Conservation (phyloP, 2,888 invertebrate genomes). For the Drosophila rellima region DNA sequence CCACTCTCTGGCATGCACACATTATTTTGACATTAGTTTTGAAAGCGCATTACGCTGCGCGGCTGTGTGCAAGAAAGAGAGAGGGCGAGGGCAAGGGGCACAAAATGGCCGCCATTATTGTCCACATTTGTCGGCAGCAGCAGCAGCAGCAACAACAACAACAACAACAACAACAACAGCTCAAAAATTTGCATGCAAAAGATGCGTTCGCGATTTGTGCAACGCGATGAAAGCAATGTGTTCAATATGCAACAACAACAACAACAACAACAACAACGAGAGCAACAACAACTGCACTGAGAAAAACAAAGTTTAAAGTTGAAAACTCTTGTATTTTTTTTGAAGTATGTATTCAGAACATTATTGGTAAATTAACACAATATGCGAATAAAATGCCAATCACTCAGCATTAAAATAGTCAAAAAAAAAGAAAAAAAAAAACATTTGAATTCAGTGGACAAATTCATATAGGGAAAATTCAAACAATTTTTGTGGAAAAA, state of each 20-base stretch:
- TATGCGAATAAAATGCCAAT: neutral
- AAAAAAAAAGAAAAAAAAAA: too few species aligned
- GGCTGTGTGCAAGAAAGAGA: slow-evolving; percentile 9
- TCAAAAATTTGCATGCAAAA: slow-evolving; percentile 26
- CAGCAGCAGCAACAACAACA: neutral
- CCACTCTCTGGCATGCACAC: slow-evolving; percentile 13
- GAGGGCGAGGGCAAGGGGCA: slow-evolving; percentile 5
- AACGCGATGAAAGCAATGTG: slow-evolving; percentile 7
- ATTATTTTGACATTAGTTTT: slow-evolving; percentile 66
- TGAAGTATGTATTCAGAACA: too few species aligned
- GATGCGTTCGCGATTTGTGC: slow-evolving; percentile 27
- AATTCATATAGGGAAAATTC: too few species aligned
- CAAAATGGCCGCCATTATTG: slow-evolving; percentile 59
- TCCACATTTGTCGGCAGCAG: slow-evolving; percentile 34
- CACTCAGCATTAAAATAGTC: too few species aligned
- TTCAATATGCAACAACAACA: slow-evolving; percentile 16
- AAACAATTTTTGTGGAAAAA: too few species aligned
- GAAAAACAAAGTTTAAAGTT: too few species aligned
- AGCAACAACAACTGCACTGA: neutral
- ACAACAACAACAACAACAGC: slow-evolving; percentile 3
- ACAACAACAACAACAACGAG: slow-evolving; percentile 1
- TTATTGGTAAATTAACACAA: too few species aligned
- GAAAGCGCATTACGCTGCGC: slow-evolving; percentile 56
- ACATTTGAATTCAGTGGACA: too few species aligned
- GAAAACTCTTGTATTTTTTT: too few species aligned